A percentile compares a stretch with the other conserved stretches of the same genome.
Conservation (phyloP, 2,113 vertebrate genomes). For the Crocuta crocuta region DNA sequence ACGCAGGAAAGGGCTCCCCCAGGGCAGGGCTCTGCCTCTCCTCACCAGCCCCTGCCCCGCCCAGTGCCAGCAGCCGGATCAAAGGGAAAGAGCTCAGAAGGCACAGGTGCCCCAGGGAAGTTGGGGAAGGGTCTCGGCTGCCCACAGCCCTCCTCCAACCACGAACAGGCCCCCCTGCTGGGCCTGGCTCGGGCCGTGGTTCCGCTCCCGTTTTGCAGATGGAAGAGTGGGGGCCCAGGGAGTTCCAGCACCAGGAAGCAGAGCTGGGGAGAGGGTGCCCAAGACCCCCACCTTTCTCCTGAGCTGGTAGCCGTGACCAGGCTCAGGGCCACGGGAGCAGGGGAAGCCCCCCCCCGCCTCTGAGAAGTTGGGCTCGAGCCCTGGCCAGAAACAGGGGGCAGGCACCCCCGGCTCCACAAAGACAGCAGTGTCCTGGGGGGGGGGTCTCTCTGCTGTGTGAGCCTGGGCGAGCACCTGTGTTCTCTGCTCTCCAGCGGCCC, state of each 20-base stretch:
- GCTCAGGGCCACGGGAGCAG: neutral
- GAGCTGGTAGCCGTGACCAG: neutral
- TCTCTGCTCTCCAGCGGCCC: neutral
- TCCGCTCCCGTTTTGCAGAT: constrained; percentile 42
- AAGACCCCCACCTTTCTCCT: neutral
- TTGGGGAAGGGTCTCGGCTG: neutral
- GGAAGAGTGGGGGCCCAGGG: neutral
- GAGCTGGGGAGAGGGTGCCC: neutral
- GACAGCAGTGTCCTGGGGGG: neutral
- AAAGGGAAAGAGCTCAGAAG: constrained; percentile 27
- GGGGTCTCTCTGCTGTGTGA: neutral
- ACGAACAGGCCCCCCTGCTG: neutral
- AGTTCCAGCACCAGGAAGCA: neutral
- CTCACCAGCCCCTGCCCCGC: neutral
- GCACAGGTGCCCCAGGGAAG: constrained; percentile 34
- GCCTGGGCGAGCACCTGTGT: neutral
- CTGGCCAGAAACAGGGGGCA: neutral
- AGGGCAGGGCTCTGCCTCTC: constrained; percentile 64
- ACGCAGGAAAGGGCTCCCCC: constrained; percentile 75
- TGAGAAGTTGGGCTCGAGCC: neutral
- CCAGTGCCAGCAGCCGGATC: neutral
- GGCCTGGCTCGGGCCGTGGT: constrained; percentile 35
- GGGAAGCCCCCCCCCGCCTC: neutral
- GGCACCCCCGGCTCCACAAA: neutral
- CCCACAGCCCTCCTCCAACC: constrained; percentile 33